Conservation (phyloP, 2,888 invertebrate species). For the Beris morrisii region DNA sequence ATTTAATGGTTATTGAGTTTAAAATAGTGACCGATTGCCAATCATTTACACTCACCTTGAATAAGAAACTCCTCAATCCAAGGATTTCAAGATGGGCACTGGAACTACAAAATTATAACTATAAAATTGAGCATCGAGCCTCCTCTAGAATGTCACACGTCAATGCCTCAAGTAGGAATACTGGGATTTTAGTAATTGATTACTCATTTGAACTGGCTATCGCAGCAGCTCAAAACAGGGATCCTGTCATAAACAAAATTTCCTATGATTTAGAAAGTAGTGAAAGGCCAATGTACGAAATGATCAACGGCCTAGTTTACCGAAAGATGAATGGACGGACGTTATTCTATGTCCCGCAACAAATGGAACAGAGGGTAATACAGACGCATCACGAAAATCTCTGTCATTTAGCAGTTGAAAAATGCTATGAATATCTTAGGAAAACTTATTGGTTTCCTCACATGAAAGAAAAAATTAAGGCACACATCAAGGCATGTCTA, state of each 20-base stretch:
- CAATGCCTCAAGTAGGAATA: constrained; percentile 45
- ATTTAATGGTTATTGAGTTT: constrained; percentile 42
- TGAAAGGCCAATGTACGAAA: not conserved
- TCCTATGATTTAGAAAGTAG: not conserved
- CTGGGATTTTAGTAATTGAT: too few relatives aligned
- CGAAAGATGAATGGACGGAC: not conserved
- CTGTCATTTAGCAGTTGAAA: not conserved
- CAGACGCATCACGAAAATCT: not conserved
- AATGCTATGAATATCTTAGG: not conserved
- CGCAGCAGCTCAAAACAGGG: not conserved
- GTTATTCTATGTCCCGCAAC: not conserved
- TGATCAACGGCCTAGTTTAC: not conserved
- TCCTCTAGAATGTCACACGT: constrained; percentile 43
- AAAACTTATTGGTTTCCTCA: not conserved
- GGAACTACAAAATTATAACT: constrained; percentile 36
- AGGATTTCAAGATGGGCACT: constrained; percentile 38
- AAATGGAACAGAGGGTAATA: not conserved
- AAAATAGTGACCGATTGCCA: constrained; percentile 45
- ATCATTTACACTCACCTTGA: constrained; percentile 38
- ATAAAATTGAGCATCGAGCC: constrained; percentile 36
- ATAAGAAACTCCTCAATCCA: constrained; percentile 39
- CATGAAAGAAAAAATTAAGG: not conserved
- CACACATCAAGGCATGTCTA: not conserved
- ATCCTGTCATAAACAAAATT: not conserved
- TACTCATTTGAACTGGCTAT: too few relatives aligned